A percentile compares a stretch with the other conserved stretches of the same genome.
Conservation (phyloP, 2,113 vertebrate species). For the Dasyornis broadbenti region DNA sequence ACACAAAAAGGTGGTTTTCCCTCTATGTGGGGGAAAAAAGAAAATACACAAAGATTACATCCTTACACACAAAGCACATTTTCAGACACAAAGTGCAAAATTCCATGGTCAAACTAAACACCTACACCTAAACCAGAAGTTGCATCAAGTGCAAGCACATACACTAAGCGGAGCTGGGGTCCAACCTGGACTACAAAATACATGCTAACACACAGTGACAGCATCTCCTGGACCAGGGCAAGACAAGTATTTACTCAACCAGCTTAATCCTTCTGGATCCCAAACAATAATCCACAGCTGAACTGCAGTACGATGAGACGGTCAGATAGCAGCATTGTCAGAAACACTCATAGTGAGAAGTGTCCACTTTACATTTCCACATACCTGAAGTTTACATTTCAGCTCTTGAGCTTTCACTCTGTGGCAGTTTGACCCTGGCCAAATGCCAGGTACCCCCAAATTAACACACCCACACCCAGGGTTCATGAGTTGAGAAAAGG, state of each 20-base stretch:
- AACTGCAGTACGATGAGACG: background rate
- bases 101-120: background rate
- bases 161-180: background rate
- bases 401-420: conserved; percentile 56
- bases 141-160: background rate
- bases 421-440: too few species aligned
- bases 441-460: too few species aligned
- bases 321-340: background rate
- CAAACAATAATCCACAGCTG: background rate
- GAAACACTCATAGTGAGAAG: background rate
- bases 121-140: background rate
- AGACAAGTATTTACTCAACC: background rate
- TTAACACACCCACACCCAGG: too few species aligned
- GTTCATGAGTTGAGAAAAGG: too few species aligned
- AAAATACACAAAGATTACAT: background rate
- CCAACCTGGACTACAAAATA: background rate
- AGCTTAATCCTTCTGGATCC: background rate
- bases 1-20: background rate
- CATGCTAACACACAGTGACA: rapidly evolving
- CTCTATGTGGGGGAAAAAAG: rapidly evolving
- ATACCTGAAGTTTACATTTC: conserved; percentile 66
- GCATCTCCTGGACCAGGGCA: background rate
- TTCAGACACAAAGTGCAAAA: background rate
- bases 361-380: background rate
- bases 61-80: background rate